Conservation (phyloP, 2,797 vertebrate species). For the Artibeus jamaicensis region DNA sequence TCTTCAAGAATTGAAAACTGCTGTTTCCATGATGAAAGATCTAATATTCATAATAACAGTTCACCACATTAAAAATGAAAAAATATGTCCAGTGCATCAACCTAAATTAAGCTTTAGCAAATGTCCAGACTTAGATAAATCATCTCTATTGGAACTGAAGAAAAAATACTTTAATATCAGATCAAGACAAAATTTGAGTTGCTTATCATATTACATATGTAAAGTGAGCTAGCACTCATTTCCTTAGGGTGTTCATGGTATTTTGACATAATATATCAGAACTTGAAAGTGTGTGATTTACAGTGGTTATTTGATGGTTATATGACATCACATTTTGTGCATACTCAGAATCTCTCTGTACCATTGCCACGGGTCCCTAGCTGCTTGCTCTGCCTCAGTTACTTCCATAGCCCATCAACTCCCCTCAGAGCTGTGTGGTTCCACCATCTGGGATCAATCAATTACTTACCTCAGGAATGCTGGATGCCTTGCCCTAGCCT, state of each 20-base stretch:
- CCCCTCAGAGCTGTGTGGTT: not conserved
- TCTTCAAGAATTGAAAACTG: slow-evolving; percentile 57
- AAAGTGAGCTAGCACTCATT: slow-evolving; percentile 36
- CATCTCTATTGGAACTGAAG: slow-evolving; percentile 66
- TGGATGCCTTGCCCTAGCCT: not conserved
- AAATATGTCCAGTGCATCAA: slow-evolving; percentile 64
- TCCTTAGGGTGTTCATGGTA: not conserved
- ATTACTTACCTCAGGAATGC: not conserved
- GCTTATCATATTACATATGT: not conserved
- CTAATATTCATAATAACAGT: slow-evolving; percentile 75
- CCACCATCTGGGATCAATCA: not conserved
- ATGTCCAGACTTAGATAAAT: slow-evolving; percentile 75
- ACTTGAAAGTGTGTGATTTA: not conserved
- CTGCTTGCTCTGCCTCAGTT: not conserved
- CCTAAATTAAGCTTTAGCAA: slow-evolving; percentile 81
- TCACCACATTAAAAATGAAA: slow-evolving; percentile 79
- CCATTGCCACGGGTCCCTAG: not conserved
- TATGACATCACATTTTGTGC: not conserved
- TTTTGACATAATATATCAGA: not conserved
- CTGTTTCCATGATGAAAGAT: slow-evolving; percentile 70
- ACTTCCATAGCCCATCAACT: not conserved
- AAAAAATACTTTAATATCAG: slow-evolving; percentile 61
- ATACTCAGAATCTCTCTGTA: not conserved
- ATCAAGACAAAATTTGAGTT: slow-evolving; percentile 35
- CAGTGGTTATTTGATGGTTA: not conserved